These are phyloP conservation scores for Eilema sororculum DNA, from an alignment of 2,888 invertebrate species.

Conservation along the genomic window DNA sequence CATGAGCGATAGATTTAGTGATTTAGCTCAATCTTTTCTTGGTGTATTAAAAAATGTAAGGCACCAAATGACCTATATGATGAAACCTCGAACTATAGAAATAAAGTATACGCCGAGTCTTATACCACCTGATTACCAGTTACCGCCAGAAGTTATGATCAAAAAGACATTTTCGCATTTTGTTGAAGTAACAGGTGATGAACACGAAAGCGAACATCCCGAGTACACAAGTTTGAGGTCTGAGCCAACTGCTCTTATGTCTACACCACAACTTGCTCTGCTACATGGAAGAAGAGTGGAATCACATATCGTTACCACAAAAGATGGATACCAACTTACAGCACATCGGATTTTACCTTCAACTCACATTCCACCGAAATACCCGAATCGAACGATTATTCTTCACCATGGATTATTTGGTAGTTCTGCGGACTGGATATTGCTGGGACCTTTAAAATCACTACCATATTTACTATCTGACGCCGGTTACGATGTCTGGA, in stretches of 20 bases:
- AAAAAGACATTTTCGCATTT: constrained; percentile 53
- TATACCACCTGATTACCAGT: neutral
- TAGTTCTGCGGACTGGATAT: constrained; percentile 77
- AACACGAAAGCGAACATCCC: constrained; percentile 39
- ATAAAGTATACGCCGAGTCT: neutral
- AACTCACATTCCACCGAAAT: neutral
- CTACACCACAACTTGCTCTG: constrained; percentile 65
- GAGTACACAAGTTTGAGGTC: constrained; percentile 50
- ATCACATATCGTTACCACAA: constrained; percentile 67
- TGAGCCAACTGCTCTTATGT: constrained; percentile 61
- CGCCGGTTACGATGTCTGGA: constrained; percentile 88
- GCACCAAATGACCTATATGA: constrained; percentile 40
- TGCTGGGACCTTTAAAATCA: constrained; percentile 69
- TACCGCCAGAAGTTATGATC: constrained; percentile 24
- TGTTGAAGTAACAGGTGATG: constrained; percentile 47
- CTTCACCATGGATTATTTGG: constrained; percentile 76
- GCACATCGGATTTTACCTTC: constrained; percentile 62
- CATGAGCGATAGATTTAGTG: constrained; percentile 49
- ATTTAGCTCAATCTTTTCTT: constrained; percentile 46
- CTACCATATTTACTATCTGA: constrained; percentile 84
- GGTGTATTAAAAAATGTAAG: constrained; percentile 47
- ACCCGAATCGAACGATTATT: constrained; percentile 58
- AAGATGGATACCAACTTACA: constrained; percentile 72
- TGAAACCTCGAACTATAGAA: constrained; percentile 18
- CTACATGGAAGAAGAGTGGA: constrained; percentile 68